Evolutionary conservation across 2,888 invertebrate genomes (phyloP), one percentile per base, ranked within the genome.

Genomic region (Nymphalis urticae): DNA sequence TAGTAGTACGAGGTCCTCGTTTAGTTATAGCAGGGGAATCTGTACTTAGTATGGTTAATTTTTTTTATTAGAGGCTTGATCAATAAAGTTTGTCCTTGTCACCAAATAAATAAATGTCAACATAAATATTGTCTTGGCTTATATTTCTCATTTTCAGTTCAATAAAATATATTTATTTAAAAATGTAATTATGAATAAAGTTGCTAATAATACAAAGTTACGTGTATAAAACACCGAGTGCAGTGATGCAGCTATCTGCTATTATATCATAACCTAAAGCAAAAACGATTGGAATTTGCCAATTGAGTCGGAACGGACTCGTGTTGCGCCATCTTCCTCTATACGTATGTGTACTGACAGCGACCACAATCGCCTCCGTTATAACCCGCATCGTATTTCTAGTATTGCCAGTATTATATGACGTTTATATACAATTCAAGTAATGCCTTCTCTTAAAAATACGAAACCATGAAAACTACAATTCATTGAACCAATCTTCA

Each of bases 281-380:
- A 58, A 51, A 51, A 66, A 54, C 60, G 24, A 47, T 51, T 47
- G 50, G 51, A 58, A 32, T 63, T 71, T 36, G 67, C 66, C 62
- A 60, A 72, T 64, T 58, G 62, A 65, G 50, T 56, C 66, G 64
- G 64, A 71, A 62, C 71, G 68, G 63, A 56, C 65, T 70, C 66
- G 42, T 24, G 62, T 71, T 72, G 68, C 71, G 62, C 66, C 66
- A 66, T 69, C 66, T 62, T 63, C 67, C 50, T 70, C 51, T 36
- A 53, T 59, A n/a, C 19, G 47, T 62, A 51, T 62, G 50, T 65
- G 51, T 51, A 32, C 24, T 2, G 27, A 56, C 54, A 21, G 19
- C 60, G 36, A 62, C 60, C 56, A 36, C 65, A 62, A 47, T 71
- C 62, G 32, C 62, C 56, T 67, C 42, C 50, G 56, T 58, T 62